phyloP scores from a whole-genome alignment of 1,140 invertebrate genomes.

The Drosophila nebulosa region DNA sequence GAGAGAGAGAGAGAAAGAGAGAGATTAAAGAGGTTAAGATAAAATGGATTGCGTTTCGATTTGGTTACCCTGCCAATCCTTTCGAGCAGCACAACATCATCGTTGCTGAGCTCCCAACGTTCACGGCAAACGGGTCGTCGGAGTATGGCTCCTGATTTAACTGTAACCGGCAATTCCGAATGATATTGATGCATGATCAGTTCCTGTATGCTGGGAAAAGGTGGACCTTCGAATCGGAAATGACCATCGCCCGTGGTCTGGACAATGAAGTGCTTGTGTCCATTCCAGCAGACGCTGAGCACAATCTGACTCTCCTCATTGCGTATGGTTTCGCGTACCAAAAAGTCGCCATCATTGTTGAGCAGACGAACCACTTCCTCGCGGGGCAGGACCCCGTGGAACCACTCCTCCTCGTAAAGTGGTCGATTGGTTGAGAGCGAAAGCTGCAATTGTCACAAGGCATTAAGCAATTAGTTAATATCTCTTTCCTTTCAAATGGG shows the following conservation, averaged over 20 bases:
- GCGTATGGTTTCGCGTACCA: slow-evolving; percentile 96
- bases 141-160: slow-evolving; percentile 94
- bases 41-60: neutral
- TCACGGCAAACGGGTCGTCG: slow-evolving; percentile 93
- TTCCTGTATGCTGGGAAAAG: slow-evolving; percentile 95
- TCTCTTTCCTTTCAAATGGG: neutral
- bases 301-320: slow-evolving; percentile 96
- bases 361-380: slow-evolving; percentile 97
- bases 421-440: slow-evolving; percentile 82
- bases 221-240: slow-evolving; percentile 95
- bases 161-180: slow-evolving; percentile 92
- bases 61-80: slow-evolving; percentile 95
- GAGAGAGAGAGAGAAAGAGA: neutral
- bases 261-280: slow-evolving; percentile 98
- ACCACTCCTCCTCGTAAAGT: slow-evolving; percentile 96
- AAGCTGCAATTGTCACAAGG: slow-evolving; percentile 66
- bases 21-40: neutral
- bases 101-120: slow-evolving; percentile 97
- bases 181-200: slow-evolving; percentile 93
- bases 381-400: slow-evolving; percentile 96
- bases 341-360: slow-evolving; percentile 94
- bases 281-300: slow-evolving; percentile 96
- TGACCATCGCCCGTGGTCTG: slow-evolving; percentile 96
- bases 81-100: slow-evolving; percentile 94
- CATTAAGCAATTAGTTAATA: slow-evolving; percentile 31